Percentiles rank a stretch among this genome's conserved stretches.
Conservation (phyloP, 92 coral and sea anemone genomes). For the Desmophyllum pertusum region DNA sequence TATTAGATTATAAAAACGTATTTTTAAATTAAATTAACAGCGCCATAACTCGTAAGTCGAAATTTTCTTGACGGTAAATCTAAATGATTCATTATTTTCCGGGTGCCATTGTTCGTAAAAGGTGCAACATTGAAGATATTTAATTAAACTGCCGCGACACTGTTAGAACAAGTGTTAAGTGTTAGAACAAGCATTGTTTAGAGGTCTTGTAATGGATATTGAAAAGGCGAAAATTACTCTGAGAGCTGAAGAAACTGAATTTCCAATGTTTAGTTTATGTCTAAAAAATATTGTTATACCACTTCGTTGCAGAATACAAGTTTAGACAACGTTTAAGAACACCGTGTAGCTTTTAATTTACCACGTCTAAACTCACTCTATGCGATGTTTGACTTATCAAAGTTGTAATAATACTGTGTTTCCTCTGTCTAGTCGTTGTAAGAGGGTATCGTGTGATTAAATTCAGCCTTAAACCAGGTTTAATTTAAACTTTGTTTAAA, state of each 20-base stretch:
- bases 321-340: too few species aligned
- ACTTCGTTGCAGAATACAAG: too few species aligned
- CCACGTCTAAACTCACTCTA: too few species aligned
- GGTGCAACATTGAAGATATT: slow-evolving; percentile 25
- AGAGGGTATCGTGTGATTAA: too few species aligned
- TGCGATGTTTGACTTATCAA: too few species aligned
- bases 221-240: not conserved
- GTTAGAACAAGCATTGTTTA: slow-evolving; percentile 3
- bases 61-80: not conserved
- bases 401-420: too few species aligned
- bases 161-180: not conserved
- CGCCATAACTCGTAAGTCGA: not conserved
- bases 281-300: not conserved
- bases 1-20: not conserved
- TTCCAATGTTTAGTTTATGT: not conserved
- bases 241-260: not conserved
- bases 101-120: slow-evolving; percentile 5
- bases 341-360: too few species aligned
- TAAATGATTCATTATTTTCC: slow-evolving; percentile 29
- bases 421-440: too few species aligned
- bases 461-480: too few species aligned
- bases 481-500: too few species aligned
- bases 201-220: not conserved
- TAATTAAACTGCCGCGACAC: not conserved
- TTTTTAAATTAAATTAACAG: not conserved